Conservation (phyloP, 2,888 invertebrate genomes). For the Steinernema scapterisci region DNA sequence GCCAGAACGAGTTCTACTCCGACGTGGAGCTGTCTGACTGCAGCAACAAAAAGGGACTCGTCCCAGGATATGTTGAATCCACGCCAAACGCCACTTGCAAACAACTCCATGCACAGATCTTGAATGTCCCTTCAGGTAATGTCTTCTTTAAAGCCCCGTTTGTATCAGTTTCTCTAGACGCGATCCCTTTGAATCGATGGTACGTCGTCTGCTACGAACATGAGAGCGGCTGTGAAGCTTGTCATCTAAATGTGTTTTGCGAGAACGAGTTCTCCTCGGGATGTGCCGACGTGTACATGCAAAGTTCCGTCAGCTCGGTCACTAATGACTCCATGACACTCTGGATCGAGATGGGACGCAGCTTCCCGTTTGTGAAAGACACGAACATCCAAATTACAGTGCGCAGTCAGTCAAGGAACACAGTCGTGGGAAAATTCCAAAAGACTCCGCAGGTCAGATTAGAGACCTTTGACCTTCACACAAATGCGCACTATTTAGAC, state of each 20-base stretch:
- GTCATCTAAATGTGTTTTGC: slow-evolving; percentile 30
- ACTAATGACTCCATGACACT: slow-evolving; percentile 28
- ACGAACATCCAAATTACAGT: slow-evolving; percentile 17
- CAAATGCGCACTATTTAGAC: background rate
- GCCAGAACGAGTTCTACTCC: slow-evolving; percentile 6
- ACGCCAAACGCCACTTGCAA: background rate
- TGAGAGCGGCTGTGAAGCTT: background rate
- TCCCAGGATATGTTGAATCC: background rate
- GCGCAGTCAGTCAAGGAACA: background rate
- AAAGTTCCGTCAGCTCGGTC: slow-evolving; percentile 18
- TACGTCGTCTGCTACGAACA: slow-evolving; percentile 18
- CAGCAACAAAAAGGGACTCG: background rate
- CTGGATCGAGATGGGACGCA: slow-evolving; percentile 15
- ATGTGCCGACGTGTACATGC: slow-evolving; percentile 25
- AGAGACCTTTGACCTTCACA: background rate
- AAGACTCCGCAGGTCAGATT: slow-evolving; percentile 6
- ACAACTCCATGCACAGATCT: background rate
- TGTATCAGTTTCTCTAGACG: too few relatives aligned
- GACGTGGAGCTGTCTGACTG: slow-evolving; percentile 18
- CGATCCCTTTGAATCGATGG: slow-evolving; percentile 18
- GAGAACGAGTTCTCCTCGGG: slow-evolving; percentile 25
- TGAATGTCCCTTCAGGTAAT: slow-evolving; percentile 1
- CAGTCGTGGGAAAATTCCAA: background rate
- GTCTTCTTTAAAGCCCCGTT: too few relatives aligned
- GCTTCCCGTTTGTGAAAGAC: slow-evolving; percentile 21